Conservation (phyloP, 2,888 invertebrate species). For the Platycnemis pennipes region DNA sequence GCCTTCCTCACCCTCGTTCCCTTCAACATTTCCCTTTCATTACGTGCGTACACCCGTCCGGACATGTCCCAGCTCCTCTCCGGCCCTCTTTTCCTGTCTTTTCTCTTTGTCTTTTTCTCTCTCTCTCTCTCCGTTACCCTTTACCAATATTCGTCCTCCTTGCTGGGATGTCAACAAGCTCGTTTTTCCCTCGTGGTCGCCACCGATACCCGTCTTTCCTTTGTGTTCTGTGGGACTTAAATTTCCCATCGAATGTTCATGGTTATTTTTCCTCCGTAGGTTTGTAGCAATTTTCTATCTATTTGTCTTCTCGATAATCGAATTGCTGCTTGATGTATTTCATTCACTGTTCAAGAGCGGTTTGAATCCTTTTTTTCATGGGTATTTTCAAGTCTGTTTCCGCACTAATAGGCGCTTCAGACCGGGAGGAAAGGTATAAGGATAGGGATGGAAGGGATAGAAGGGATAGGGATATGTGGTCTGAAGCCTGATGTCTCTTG, state of each 20-base stretch:
- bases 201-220: not conserved
- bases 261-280: no score
- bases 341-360: no score
- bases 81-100: not conserved
- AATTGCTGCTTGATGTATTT: no score
- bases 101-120: not conserved
- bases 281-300: no score
- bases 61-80: not conserved
- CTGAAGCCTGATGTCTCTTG: no score
- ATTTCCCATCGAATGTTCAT: not conserved
- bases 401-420: no score
- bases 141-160: not conserved
- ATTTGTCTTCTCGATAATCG: no score
- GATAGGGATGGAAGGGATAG: no score
- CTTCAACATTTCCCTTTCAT: constrained; percentile 11
- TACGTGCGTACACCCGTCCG: not conserved
- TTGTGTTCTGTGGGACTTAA: not conserved
- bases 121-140: not conserved
- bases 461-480: no score
- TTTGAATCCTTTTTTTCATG: no score
- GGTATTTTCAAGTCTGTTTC: no score
- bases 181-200: not conserved
- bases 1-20: not conserved
- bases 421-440: no score
- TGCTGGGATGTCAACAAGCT: not conserved